Base-by-base conservation (phyloP, 2,888 invertebrate genomes). In the Mythimna albipuncta region DNA sequence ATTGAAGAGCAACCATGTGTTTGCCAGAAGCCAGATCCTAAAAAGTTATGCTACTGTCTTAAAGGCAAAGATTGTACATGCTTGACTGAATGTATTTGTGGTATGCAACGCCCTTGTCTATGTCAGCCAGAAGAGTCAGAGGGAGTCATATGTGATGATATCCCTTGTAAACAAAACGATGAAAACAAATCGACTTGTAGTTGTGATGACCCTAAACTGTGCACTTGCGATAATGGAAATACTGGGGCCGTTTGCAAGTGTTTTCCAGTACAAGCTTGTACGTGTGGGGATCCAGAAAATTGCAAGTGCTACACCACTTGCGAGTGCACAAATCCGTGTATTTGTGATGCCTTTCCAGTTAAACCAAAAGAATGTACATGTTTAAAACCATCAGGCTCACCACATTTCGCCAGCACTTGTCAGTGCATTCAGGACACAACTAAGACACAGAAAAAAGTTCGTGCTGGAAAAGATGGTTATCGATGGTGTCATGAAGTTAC, bases 401-500 rank as follows among this genome's bases (percentile, higher is more conserved):
- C 84, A 47, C 84, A 85, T n/a, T 72, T 86, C 6, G 75, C 89
- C 32, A 92, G 93, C 73, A 91, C 89, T 13, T 93, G 94, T 75
- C 77, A 83, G 52, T 86, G 85, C 69, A 87, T 89, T 70, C 73
- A 87, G 57, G 85, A 89, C 26, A 70, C 86, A 55, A 75, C 78
- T 0, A 90, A 86, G 63, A 94, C 91, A 81, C 72, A 95, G 26
- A 94, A 93, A 87, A 92, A 79, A 87, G 87, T 90, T 21, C 89
- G 92, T 72, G 93, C 93, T 54, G 93, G 94, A 10, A 95, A 93
- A 88, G 89, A 95, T 52, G 95, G 94, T 2, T 95, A 93, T 82
- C 89, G 94, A 62, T 96, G 95, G 96, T 96, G 96, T 77, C 92
- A 92, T 61, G 93, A 94, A 59, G 92, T 95, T 10, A 94, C 95